phyloP scores from a whole-genome alignment of 2,888 invertebrate species.

The Chydorus sphaericus region DNA sequence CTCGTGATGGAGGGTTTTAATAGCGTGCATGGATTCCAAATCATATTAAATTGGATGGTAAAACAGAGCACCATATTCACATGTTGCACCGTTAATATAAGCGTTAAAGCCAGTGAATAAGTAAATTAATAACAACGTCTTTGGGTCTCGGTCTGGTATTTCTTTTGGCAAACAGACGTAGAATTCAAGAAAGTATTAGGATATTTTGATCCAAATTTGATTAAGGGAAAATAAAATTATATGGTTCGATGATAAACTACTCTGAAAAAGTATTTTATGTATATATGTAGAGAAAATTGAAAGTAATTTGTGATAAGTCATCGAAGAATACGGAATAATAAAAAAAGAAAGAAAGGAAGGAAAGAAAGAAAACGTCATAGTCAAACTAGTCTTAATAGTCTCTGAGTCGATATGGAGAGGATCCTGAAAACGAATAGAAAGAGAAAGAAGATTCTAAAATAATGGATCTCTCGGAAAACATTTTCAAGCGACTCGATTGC shows the following conservation, averaged over 20 bases:
- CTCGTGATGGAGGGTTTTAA: neutral
- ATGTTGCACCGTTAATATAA: too few species aligned
- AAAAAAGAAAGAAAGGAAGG: neutral
- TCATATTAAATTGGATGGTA: too few species aligned
- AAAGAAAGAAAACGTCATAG: neutral
- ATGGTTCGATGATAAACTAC: too few species aligned
- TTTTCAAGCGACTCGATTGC: neutral
- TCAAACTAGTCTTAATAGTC: constrained; percentile 31
- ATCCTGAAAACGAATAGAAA: constrained; percentile 35
- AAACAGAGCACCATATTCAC: too few species aligned
- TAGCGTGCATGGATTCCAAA: neutral
- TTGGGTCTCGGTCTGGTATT: too few species aligned
- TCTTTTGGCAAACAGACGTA: too few species aligned
- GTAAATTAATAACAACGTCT: too few species aligned
- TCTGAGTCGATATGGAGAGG: constrained; percentile 36
- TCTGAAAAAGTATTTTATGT: too few species aligned
- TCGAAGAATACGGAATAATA: neutral
- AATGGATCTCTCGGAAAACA: neutral
- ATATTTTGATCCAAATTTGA: too few species aligned
- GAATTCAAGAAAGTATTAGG: too few species aligned
- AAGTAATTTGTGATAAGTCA: neutral
- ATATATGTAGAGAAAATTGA: neutral
- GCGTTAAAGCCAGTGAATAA: constrained; percentile 3
- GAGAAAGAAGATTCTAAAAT: constrained; percentile 18
- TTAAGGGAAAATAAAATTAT: too few species aligned